These are phyloP conservation scores for Montifringilla adamsi DNA, from an alignment of 2,113 vertebrate genomes.

Conservation along the genomic window DNA sequence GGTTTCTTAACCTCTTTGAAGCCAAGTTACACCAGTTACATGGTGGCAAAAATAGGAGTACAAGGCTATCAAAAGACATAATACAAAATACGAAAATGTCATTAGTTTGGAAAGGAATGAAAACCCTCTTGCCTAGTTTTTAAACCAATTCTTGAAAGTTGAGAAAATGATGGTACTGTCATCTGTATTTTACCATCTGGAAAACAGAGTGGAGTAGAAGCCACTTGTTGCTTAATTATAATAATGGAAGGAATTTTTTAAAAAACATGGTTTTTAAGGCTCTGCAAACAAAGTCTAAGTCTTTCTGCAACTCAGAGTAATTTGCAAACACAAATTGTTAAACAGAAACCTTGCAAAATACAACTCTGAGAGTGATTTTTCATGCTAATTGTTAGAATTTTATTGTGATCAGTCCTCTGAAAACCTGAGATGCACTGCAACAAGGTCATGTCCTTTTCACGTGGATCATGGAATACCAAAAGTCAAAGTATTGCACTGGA, in stretches of 20 bases:
- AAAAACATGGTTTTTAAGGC: not conserved
- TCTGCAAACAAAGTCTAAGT: not conserved
- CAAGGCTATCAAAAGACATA: not conserved
- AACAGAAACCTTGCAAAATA: not conserved
- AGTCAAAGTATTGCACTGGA: not conserved
- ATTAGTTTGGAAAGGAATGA: not conserved
- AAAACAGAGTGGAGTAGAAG: not conserved
- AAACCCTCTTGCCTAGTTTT: not conserved
- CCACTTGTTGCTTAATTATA: not conserved
- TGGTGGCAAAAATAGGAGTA: not conserved
- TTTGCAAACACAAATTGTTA: not conserved
- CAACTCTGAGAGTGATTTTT: not conserved
- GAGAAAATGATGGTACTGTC: not conserved
- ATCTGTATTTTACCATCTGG: not conserved
- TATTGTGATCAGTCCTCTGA: not conserved
- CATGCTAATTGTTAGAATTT: not conserved
- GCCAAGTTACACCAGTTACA: not conserved
- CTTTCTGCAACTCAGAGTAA: not conserved
- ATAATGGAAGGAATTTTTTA: not conserved
- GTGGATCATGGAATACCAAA: not conserved
- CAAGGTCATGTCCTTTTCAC: not conserved
- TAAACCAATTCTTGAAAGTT: not conserved
- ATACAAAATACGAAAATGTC: not conserved
- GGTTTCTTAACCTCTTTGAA: not conserved
- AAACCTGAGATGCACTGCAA: not conserved